A percentile compares a stretch with the other conserved stretches of the same genome.
These are phyloP conservation scores for Whitmania pigra DNA, from an alignment of 1,140 invertebrate genomes.

Conservation along the genomic window DNA sequence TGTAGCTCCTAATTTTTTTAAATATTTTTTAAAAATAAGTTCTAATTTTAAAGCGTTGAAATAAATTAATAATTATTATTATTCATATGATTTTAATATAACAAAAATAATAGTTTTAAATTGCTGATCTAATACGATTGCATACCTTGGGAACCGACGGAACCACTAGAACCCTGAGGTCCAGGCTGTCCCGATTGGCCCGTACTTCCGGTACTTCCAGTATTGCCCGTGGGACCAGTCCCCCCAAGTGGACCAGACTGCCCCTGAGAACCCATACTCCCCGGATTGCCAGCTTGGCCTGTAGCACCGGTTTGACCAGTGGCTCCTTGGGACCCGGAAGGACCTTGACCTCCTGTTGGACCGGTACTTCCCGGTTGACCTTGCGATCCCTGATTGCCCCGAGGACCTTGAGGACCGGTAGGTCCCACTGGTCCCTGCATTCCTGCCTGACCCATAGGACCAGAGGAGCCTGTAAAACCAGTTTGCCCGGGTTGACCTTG, in stretches of 20 bases:
- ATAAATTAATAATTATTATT: too few species aligned
- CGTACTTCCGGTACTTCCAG: neutral
- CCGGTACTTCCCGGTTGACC: slow-evolving; percentile 26
- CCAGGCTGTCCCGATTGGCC: slow-evolving; percentile 3
- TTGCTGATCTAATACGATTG: too few species aligned
- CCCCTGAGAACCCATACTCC: neutral
- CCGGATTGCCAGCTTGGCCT: slow-evolving; percentile 35
- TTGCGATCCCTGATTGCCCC: slow-evolving; percentile 16
- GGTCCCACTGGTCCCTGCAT: slow-evolving; percentile 4
- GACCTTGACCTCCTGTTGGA: slow-evolving; percentile 26
- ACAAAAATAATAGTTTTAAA: too few species aligned
- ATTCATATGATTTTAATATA: too few species aligned
- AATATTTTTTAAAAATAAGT: too few species aligned
- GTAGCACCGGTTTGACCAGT: slow-evolving; percentile 36
- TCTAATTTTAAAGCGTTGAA: too few species aligned
- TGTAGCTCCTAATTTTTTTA: neutral
- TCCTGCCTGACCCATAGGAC: slow-evolving; percentile 17
- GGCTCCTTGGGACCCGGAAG: slow-evolving; percentile 27
- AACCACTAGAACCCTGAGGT: slow-evolving; percentile 5
- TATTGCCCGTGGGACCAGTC: neutral
- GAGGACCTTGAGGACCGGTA: neutral
- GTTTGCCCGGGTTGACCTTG: neutral
- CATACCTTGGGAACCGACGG: neutral
- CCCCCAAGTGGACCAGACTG: slow-evolving; percentile 11
- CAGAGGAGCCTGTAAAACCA: slow-evolving; percentile 10